Evolutionary conservation across 2,888 invertebrate species (phyloP), one percentile per base, ranked within the genome.

Genomic region (Cabera pusaria): DNA sequence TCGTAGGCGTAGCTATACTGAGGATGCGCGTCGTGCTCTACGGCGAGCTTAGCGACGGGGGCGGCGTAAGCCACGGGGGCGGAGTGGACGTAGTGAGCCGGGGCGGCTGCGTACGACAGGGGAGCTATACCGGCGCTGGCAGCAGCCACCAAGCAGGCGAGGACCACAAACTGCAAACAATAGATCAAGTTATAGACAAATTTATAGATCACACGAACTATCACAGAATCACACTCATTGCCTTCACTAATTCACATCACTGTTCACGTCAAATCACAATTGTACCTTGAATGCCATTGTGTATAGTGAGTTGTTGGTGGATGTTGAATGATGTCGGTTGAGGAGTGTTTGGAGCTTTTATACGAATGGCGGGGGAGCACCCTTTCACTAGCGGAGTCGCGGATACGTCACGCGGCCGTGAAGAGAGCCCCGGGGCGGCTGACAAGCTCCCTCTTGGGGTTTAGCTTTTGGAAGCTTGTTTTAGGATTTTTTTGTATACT

Each of bases 1-100:
- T 90, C 90, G 68, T 91, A 91, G 0, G 89, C 83, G 73, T 85
- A 91, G 61, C 82, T 85, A 79, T 91, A 75, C 44, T 72, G 58
- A 37, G 85, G 70, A 57, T 80, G 54, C 22, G 62, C 43, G 72
- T 81, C 67, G 20, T 68, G 62, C 52, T 83, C 67, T 37, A 79
- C 78, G 23, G 72, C 59, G 27, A 72, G 66, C 23, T 72, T 68
- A 39, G 73, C 64, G 25, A 68, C 44, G 11, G 70, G 70, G 49
- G 50, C 36, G 24, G 42, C 22, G 39, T 71, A 70, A 5, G 72
- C 68, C 23, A 71, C 56, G 5, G 73, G 74, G 7, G 64, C 65
- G 19, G 72, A 57, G 46, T 71, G 58, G 47, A 28, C 28, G 18
- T 28, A 28, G 58, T 70, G 66, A 0, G 59, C 64, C 7, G 64